phyloP scores from a whole-genome alignment of 2,797 vertebrate species.

The Crocidura indochinensis region DNA sequence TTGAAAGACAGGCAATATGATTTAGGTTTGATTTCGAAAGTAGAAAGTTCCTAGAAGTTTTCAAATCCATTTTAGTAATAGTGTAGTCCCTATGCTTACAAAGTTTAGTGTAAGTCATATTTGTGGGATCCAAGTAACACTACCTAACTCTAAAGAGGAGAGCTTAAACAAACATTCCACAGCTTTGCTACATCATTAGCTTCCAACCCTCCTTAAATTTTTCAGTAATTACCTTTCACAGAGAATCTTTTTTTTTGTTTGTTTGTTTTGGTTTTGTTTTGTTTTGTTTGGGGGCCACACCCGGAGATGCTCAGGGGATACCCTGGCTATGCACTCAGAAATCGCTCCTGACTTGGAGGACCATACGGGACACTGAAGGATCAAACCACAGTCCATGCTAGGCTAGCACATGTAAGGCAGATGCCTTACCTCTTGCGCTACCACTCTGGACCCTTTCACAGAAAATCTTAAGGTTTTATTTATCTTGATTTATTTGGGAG shows the following conservation, averaged over 20 bases:
- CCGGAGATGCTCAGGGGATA: too few relatives aligned
- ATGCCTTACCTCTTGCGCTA: too few relatives aligned
- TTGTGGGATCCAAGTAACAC: not conserved
- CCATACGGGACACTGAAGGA: too few relatives aligned
- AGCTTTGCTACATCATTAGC: constrained; percentile 5
- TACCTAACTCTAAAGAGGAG: constrained; percentile 34
- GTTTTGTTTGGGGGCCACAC: too few relatives aligned
- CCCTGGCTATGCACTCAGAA: too few relatives aligned
- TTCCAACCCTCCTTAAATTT: constrained; percentile 67
- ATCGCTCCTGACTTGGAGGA: too few relatives aligned
- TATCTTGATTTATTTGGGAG: too few relatives aligned
- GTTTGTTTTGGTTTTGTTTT: too few relatives aligned
- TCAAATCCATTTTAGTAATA: constrained; percentile 57
- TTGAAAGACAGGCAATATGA: not conserved
- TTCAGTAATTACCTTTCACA: constrained; percentile 49
- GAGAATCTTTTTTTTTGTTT: constrained; percentile 11
- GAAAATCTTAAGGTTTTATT: constrained; percentile 8
- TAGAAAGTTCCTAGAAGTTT: constrained; percentile 35
- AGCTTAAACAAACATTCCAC: constrained; percentile 65
- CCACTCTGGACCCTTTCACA: not conserved
- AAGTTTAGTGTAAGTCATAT: constrained; percentile 23
- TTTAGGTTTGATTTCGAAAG: constrained; percentile 52
- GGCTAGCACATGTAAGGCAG: too few relatives aligned
- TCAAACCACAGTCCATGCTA: too few relatives aligned
- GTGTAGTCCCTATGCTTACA: not conserved